A percentile compares a stretch with the other conserved stretches of the same genome.
Conservation (phyloP, 1,140 invertebrate species). For the Olivierus martensii region DNA sequence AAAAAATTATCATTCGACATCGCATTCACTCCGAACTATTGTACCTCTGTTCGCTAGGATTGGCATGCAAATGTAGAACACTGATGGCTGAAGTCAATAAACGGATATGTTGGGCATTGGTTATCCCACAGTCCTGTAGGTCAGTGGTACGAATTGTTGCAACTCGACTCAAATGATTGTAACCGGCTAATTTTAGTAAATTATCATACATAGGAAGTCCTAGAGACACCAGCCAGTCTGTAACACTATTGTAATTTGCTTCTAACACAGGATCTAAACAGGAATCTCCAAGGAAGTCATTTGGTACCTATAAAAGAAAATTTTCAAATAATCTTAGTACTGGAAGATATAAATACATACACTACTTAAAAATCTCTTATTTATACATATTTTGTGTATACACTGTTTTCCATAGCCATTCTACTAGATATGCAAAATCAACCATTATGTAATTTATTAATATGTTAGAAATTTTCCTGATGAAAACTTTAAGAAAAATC, state of each 20-base stretch:
- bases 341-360: no score
- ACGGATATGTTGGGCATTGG: slow-evolving; percentile 16
- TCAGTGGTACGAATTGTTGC: slow-evolving; percentile 3
- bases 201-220: slow-evolving; percentile 33
- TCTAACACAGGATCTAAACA: slow-evolving; percentile 25
- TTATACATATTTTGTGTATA: no score
- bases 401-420: no score
- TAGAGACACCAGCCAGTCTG: slow-evolving; percentile 30
- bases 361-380: no score
- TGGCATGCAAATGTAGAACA: slow-evolving; percentile 18
- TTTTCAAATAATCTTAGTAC: no score
- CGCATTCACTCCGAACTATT: no score
- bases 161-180: background rate
- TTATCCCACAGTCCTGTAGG: slow-evolving; percentile 15
- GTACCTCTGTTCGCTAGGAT: slow-evolving; percentile 5
- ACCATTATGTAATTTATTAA: no score
- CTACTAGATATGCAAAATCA: no score
- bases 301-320: slow-evolving; percentile 33
- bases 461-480: no score
- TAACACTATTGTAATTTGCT: slow-evolving; percentile 28
- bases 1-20: no score
- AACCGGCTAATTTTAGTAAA: background rate
- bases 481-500: no score
- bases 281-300: slow-evolving; percentile 29
- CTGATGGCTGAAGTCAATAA: slow-evolving; percentile 18